phyloP scores from a whole-genome alignment of 2,113 vertebrate species.

The Maccullochella peelii region DNA sequence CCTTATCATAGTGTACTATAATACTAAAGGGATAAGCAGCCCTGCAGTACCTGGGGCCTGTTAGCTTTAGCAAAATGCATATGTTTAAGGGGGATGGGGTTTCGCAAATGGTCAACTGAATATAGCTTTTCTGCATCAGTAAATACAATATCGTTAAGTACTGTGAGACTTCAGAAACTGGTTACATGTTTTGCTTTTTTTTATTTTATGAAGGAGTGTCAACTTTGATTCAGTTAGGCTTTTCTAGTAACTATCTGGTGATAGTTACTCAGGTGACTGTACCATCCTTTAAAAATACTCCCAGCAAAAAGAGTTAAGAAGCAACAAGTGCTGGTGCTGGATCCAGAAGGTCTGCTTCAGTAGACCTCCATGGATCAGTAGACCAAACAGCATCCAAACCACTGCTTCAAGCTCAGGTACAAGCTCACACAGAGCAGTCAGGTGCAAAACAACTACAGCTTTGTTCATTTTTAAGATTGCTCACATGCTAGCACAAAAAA shows the following conservation, averaged over 20 bases:
- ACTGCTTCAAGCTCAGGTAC: slow-evolving; percentile 26
- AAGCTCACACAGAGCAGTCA: slow-evolving; percentile 42
- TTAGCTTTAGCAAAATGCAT: neutral
- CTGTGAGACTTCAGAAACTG: neutral
- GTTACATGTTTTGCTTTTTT: neutral
- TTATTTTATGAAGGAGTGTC: too few species aligned
- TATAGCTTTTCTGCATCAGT: too few species aligned
- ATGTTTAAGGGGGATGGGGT: neutral
- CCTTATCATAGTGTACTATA: neutral
- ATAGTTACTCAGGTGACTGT: neutral
- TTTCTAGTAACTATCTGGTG: neutral
- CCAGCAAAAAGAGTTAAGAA: slow-evolving; percentile 35
- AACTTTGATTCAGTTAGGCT: too few species aligned
- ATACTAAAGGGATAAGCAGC: neutral
- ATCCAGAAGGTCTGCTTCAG: slow-evolving; percentile 13
- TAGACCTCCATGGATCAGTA: neutral
- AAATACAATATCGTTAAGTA: too few species aligned
- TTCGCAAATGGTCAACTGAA: too few species aligned
- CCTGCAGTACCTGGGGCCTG: neutral
- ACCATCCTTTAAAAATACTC: slow-evolving; percentile 9
- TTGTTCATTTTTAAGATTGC: neutral
- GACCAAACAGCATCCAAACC: slow-evolving; percentile 25
- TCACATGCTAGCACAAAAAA: slow-evolving; percentile 37
- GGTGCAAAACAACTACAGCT: neutral
- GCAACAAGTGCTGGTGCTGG: neutral